Percentiles rank a stretch among this genome's conserved stretches.
phyloP scores from a whole-genome alignment of 1,140 invertebrate genomes.

The Tetragnatha versicolor region DNA sequence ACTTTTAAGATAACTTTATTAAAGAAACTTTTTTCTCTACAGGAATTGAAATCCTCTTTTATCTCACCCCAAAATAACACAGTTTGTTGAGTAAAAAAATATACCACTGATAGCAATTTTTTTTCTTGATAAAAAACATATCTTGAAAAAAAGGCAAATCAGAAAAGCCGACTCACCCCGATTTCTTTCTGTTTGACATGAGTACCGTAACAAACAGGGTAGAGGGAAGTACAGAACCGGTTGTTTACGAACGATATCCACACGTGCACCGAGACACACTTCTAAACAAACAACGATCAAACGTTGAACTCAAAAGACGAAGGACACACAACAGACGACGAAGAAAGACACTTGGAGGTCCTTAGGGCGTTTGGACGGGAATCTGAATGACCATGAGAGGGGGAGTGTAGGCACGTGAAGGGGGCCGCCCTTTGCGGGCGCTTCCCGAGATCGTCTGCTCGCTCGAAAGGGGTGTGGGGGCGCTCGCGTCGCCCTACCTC shows the following conservation, averaged over 20 bases:
- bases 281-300: slow-evolving; percentile 21
- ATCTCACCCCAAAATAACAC: too few relatives aligned
- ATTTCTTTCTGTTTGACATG: slow-evolving; percentile 13
- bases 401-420: slow-evolving; percentile 20
- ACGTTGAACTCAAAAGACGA: background rate
- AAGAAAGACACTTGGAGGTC: background rate
- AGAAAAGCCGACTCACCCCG: background rate
- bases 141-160: slow-evolving; percentile 3
- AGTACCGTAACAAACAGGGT: background rate
- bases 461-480: too few relatives aligned
- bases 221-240: background rate
- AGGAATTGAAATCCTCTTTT: too few relatives aligned
- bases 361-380: background rate
- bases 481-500: slow-evolving; percentile 11
- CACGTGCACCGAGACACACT: background rate
- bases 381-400: background rate
- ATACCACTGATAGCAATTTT: too few relatives aligned
- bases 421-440: slow-evolving; percentile 30
- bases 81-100: too few relatives aligned
- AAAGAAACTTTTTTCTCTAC: too few relatives aligned
- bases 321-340: background rate
- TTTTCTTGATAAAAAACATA: too few relatives aligned
- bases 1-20: too few relatives aligned
- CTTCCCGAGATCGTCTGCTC: slow-evolving; percentile 34
- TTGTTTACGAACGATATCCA: background rate